These are phyloP conservation scores for Scaptomyza graminum DNA, from an alignment of 1,140 invertebrate species.

Conservation along the genomic window DNA sequence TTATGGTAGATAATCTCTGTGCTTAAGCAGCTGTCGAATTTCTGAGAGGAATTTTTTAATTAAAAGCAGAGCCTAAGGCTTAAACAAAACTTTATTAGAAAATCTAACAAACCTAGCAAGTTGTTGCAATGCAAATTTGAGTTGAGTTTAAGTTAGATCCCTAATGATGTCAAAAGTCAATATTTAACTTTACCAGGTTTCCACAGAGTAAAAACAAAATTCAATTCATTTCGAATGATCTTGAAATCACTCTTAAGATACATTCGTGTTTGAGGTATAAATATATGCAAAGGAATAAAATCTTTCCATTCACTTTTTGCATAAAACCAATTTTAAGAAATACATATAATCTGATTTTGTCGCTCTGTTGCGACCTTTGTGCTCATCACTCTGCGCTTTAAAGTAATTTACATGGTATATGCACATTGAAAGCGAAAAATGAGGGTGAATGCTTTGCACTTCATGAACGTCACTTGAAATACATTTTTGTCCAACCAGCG, in stretches of 20 bases:
- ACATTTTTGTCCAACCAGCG: conserved; percentile 45
- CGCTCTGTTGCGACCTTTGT: too few species aligned
- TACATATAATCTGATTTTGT: too few species aligned
- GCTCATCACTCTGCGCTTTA: background rate
- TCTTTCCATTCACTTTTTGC: too few species aligned
- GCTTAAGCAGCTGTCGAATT: background rate
- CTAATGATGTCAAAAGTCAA: too few species aligned
- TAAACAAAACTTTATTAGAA: background rate
- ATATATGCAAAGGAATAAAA: too few species aligned
- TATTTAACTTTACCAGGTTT: too few species aligned
- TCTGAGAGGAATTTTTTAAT: background rate
- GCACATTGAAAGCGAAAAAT: conserved; percentile 22
- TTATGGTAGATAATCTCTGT: background rate
- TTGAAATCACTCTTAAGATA: too few species aligned
- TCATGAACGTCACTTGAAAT: conserved; percentile 77
- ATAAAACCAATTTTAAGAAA: too few species aligned
- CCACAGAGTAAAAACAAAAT: too few species aligned
- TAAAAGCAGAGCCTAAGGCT: background rate
- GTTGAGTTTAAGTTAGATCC: too few species aligned
- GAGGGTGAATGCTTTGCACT: conserved; percentile 60
- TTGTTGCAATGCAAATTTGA: background rate
- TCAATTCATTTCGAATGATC: too few species aligned
- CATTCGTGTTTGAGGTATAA: too few species aligned
- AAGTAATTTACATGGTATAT: conserved; percentile 24
- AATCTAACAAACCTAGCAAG: background rate